Percentiles rank a stretch among this genome's conserved stretches.
Conservation (phyloP, 2,113 vertebrate genomes). For the Fukomys damarensis region DNA sequence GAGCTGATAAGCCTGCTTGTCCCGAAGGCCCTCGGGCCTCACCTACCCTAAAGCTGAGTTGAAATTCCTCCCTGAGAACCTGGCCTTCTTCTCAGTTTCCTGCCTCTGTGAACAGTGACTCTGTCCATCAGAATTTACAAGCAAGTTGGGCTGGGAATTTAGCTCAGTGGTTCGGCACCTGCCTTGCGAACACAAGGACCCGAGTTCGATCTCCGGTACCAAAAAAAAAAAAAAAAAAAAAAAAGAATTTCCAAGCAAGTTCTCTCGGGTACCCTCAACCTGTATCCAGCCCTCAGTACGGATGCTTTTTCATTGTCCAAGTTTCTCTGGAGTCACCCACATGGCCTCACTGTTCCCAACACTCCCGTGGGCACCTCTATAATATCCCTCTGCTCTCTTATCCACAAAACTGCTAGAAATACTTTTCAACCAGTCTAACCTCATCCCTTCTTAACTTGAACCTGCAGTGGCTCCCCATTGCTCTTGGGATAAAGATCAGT, state of each 20-base stretch:
- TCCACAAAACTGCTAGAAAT: no score
- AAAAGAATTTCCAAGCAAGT: not conserved
- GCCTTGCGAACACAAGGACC: no score
- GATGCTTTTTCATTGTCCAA: not conserved
- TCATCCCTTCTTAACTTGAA: rapidly evolving
- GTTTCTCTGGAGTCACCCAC: not conserved
- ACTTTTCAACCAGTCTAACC: not conserved
- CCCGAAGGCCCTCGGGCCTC: not conserved
- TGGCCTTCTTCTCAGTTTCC: not conserved
- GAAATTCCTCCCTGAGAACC: rapidly evolving
- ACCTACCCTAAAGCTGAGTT: no score
- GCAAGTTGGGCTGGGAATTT: no score
- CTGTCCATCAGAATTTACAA: not conserved
- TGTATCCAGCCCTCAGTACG: rapidly evolving
- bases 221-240: no score
- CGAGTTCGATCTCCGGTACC: no score
- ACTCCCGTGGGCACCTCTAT: not conserved
- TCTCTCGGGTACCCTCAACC: not conserved
- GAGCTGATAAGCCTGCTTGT: rapidly evolving
- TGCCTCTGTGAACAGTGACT: rapidly evolving
- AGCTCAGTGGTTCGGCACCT: no score
- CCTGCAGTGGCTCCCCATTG: not conserved
- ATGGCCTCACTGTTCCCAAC: rapidly evolving
- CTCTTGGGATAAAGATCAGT: not conserved
- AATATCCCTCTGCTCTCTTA: rapidly evolving